Conservation (phyloP, 2,888 invertebrate genomes). For the Crepidodera aurea region DNA sequence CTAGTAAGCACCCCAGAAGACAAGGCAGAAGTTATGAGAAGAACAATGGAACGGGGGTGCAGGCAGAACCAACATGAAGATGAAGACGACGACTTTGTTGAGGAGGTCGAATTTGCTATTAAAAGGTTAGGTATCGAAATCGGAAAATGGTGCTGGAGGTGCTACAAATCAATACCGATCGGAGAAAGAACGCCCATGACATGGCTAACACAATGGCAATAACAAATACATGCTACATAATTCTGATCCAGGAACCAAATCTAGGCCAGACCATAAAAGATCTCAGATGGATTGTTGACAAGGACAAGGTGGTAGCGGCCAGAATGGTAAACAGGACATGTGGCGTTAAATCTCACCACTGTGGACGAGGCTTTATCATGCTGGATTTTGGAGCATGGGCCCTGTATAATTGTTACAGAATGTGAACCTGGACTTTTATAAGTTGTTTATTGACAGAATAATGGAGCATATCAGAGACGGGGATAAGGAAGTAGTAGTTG, state of each 20-base stretch:
- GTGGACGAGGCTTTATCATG: not conserved
- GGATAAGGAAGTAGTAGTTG: not conserved
- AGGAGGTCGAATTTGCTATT: too few relatives aligned
- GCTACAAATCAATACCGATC: not conserved
- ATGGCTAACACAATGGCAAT: not conserved
- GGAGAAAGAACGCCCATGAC: not conserved
- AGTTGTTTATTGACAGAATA: not conserved
- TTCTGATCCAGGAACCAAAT: not conserved
- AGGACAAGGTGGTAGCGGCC: not conserved
- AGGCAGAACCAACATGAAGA: too few relatives aligned
- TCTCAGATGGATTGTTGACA: not conserved
- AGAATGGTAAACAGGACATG: not conserved
- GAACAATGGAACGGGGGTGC: too few relatives aligned
- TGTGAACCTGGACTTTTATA: not conserved
- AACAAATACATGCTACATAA: not conserved
- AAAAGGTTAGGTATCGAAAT: too few relatives aligned
- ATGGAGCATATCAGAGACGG: not conserved
- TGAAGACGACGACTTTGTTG: too few relatives aligned
- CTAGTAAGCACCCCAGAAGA: too few relatives aligned
- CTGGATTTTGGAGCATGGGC: not conserved
- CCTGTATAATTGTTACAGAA: constrained; percentile 12
- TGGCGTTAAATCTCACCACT: not conserved
- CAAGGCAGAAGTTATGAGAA: too few relatives aligned
- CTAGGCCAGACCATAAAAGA: not conserved
- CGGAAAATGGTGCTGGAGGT: not conserved